phyloP scores from a whole-genome alignment of 1,140 invertebrate species.

The Atta colombica region DNA sequence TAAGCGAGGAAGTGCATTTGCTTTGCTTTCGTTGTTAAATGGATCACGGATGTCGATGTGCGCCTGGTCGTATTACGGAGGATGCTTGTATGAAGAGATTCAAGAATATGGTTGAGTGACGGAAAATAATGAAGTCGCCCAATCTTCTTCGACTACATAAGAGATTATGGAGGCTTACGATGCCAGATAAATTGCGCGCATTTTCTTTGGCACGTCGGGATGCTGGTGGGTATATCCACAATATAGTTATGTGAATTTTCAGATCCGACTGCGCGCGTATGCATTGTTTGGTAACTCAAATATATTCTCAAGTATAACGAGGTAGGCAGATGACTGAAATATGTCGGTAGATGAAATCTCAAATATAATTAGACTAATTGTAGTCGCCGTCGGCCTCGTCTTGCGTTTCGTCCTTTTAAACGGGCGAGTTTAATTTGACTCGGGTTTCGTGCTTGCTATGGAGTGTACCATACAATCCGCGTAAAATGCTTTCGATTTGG shows the following conservation, averaged over 20 bases:
- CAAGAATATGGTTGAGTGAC: neutral
- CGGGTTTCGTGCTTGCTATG: neutral
- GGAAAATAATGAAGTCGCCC: slow-evolving; percentile 12
- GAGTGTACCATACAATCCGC: slow-evolving; percentile 56
- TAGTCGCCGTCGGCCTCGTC: neutral
- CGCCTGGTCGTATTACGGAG: neutral
- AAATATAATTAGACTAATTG: neutral
- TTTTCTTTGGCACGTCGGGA: neutral
- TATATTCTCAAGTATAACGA: neutral
- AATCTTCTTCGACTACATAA: slow-evolving; percentile 9
- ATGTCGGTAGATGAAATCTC: slow-evolving; percentile 11
- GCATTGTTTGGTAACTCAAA: slow-evolving; percentile 10
- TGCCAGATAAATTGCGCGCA: slow-evolving; percentile 5
- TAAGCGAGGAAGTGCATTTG: slow-evolving; percentile 55
- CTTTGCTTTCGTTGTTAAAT: slow-evolving; percentile 55
- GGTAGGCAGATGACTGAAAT: slow-evolving; percentile 7
- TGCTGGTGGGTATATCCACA: neutral
- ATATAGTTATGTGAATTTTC: slow-evolving; percentile 10
- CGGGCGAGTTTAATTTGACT: slow-evolving; percentile 14
- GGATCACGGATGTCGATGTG: slow-evolving; percentile 70
- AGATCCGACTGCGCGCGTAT: neutral
- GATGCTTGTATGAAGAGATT: slow-evolving; percentile 6
- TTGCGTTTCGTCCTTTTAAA: neutral
- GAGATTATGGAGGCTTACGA: neutral
- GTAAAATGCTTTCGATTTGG: slow-evolving; percentile 72